Percentiles rank a stretch among this genome's conserved stretches.
Evolutionary conservation across 92 coral and sea anemone genomes (phyloP).

Genomic region (Blastomussa wellsi): DNA sequence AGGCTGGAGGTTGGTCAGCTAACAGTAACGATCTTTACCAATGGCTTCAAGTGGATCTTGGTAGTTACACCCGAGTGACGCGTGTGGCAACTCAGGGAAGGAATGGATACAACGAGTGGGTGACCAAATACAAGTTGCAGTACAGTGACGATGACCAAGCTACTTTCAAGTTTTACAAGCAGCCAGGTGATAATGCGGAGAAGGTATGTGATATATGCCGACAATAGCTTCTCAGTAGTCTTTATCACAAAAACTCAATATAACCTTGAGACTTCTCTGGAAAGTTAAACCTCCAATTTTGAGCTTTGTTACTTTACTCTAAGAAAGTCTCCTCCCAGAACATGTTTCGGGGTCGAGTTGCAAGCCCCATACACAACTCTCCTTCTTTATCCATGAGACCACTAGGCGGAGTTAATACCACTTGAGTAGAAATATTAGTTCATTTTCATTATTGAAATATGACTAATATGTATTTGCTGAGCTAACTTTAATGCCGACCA

Average conservation of each 20-base stretch:
- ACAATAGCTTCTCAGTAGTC: not conserved
- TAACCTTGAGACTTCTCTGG: not conserved
- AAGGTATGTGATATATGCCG: constrained; percentile 10
- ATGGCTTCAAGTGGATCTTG: constrained; percentile 26
- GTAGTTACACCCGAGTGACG: not conserved
- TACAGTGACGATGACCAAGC: not conserved
- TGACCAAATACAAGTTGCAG: not conserved
- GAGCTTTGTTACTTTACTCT: no score
- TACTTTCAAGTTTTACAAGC: not conserved
- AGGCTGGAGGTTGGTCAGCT: constrained; percentile 20
- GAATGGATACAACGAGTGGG: constrained; percentile 1
- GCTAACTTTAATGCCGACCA: not conserved
- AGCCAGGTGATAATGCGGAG: not conserved
- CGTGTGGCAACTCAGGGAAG: constrained; percentile 16
- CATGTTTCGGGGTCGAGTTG: not conserved
- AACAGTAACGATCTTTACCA: not conserved
- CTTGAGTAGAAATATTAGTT: no score
- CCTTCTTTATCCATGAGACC: no score
- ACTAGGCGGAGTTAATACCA: no score
- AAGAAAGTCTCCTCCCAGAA: no score
- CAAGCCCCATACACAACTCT: no score
- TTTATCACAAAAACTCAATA: not conserved
- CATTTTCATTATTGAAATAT: no score
- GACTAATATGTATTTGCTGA: not conserved
- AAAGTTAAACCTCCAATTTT: no score